Base-by-base conservation (phyloP, 2,113 vertebrate species). In the Cnemophilus loriae region DNA sequence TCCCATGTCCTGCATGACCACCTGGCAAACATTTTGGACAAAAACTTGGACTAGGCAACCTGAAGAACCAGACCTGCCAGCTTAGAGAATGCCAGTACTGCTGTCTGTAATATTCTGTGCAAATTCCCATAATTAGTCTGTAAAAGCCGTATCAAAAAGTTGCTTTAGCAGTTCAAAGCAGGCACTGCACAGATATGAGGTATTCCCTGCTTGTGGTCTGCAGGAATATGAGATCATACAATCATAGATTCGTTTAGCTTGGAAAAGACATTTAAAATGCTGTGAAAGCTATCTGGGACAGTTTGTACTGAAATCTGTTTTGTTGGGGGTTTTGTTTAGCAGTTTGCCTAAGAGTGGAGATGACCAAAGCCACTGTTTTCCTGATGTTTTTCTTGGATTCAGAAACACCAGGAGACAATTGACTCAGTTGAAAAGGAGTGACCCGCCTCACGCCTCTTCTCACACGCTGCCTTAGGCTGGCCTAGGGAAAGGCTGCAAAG, bases 1-100 rank as follows among this genome's bases (percentile, higher is more conserved):
- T 4, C 6, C 14, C 15, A 0, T 3, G 30, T 35, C 44, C 53
- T 30, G 18, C 53, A 6, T 14, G 14, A 6, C 9, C 11, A 1
- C 8, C 1, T 9, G 11, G 12, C 15, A n/a, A 89, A 39, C 13
- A 2, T 15, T 57, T 39, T 11, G 61, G 22, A 37, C 13, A 21
- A 44, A 64, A 77, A 21, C 16, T 16, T 21, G 35, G 22, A 37
- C 8, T 16, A 19, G 32, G 13, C 33, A 35, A 49, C 16, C 57
- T 37, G 46, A 50, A 65, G 67, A 39, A 30, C 22, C 35, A 44
- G 44, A 59, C 32, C 8, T 39, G 59, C 17, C 76, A 57, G n/a
- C 18, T 27, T 18, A 35, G n/a, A 23, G n/a, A 83, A 19, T 12
- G 22, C 32, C 7, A 13, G 37, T 37, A 7, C 52, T 35, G 26